Conservation (phyloP, 2,888 invertebrate genomes). For the Cancer borealis region DNA sequence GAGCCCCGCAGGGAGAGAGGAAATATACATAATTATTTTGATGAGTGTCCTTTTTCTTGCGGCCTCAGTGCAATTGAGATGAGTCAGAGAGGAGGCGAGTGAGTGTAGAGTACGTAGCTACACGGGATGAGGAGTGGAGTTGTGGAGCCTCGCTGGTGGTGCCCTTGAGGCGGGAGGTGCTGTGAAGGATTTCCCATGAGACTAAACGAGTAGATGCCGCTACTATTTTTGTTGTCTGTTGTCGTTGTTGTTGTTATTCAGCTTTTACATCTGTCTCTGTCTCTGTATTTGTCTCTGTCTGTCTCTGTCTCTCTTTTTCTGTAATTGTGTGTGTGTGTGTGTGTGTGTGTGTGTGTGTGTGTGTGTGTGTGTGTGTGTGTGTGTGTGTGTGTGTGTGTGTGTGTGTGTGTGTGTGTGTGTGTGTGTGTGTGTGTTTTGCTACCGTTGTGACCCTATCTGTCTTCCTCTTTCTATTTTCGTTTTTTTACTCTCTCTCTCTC, state of each 20-base stretch:
- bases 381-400: not conserved
- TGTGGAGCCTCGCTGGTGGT: too few relatives aligned
- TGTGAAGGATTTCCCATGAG: slow-evolving; percentile 27
- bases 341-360: not conserved
- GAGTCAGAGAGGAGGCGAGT: not conserved
- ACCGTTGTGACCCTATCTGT: not conserved
- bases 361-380: slow-evolving; percentile 7
- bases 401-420: slow-evolving; percentile 20
- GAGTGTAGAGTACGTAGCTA: not conserved
- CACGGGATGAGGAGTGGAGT: not conserved
- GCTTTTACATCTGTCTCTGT: not conserved
- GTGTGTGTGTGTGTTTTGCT: not conserved
- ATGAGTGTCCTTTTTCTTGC: not conserved
- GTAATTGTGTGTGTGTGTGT: not conserved
- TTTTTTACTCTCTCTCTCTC: not conserved
- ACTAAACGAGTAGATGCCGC: not conserved
- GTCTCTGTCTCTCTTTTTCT: not conserved
- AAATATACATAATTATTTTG: slow-evolving; percentile 31
- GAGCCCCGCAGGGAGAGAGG: not conserved
- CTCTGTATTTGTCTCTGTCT: slow-evolving; percentile 3
- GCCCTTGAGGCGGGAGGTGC: not conserved
- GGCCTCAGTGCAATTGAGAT: slow-evolving; percentile 28
- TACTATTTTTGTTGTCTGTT: not conserved
- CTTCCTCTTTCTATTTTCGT: not conserved
- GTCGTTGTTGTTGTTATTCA: not conserved